These are phyloP conservation scores for Chesias legatella DNA, from an alignment of 2,888 invertebrate species.

Conservation along the genomic window DNA sequence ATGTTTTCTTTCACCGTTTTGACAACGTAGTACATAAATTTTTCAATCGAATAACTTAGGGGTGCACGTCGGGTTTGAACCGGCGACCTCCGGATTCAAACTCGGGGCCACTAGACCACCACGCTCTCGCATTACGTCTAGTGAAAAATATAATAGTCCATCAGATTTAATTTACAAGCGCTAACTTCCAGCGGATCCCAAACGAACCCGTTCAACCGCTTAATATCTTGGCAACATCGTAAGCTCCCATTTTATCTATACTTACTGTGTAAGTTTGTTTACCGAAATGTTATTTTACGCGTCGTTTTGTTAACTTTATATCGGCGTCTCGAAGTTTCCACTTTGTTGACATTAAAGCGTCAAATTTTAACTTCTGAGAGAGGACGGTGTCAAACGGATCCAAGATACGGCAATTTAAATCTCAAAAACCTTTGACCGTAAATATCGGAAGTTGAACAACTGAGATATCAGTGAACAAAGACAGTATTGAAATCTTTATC, in stretches of 20 bases:
- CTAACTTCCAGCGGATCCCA: constrained; percentile 6
- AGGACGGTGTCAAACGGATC: constrained; percentile 24
- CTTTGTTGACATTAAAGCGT: constrained; percentile 31
- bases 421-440: constrained; percentile 25
- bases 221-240: constrained; percentile 27
- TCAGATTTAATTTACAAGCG: constrained; percentile 17
- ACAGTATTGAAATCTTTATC: constrained; percentile 12
- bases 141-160: constrained; percentile 11
- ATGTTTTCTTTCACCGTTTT: no score
- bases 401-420: constrained; percentile 26
- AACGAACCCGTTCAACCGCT: constrained; percentile 19
- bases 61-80: no score
- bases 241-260: constrained; percentile 28
- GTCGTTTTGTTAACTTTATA: constrained; percentile 32
- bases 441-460: constrained; percentile 21
- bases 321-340: constrained; percentile 26
- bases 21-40: no score
- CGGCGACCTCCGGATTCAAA: no score
- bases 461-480: constrained; percentile 20
- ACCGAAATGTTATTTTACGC: constrained; percentile 31
- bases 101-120: no score
- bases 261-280: constrained; percentile 29
- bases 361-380: constrained; percentile 22
- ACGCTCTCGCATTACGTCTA: no score
- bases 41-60: no score